Percentiles rank a stretch among this genome's conserved stretches.
Evolutionary conservation across 2,113 vertebrate species (phyloP).

Genomic region (Electrona antarctica): DNA sequence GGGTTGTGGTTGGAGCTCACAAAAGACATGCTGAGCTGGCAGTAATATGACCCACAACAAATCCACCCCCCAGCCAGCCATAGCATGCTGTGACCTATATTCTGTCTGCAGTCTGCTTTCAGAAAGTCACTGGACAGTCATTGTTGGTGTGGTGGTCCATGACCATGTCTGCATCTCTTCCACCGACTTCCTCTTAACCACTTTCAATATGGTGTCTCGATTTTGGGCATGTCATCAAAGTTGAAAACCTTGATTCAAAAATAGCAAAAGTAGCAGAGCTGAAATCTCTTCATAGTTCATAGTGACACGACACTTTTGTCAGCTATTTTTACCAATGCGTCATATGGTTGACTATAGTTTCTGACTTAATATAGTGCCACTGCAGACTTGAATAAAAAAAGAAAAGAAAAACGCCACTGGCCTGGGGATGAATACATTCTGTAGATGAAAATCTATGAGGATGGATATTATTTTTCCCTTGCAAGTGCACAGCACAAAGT

Average conservation of each 20-base stretch:
- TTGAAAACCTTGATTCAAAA: neutral
- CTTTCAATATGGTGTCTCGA: neutral
- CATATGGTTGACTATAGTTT: neutral
- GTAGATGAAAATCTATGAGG: neutral
- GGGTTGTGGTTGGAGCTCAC: conserved; percentile 3
- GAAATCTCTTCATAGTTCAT: neutral
- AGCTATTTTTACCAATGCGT: neutral
- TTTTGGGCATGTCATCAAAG: neutral
- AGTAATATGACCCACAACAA: conserved; percentile 49
- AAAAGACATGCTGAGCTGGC: conserved; percentile 54
- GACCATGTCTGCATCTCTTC: neutral
- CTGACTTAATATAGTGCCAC: too few species aligned
- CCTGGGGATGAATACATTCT: neutral
- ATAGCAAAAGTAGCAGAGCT: too few species aligned
- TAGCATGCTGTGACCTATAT: conserved; percentile 65
- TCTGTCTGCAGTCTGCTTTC: conserved; percentile 33
- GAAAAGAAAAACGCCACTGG: neutral
- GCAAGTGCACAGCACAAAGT: neutral
- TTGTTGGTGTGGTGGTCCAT: too few species aligned
- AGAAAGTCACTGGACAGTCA: conserved; percentile 3
- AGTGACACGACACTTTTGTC: conserved; percentile 15
- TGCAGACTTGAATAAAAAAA: neutral
- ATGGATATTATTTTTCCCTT: neutral
- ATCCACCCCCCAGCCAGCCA: conserved; percentile 16
- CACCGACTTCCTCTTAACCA: conserved; percentile 3